Percentiles rank a stretch among this genome's conserved stretches.
Conservation (phyloP, 2,113 vertebrate genomes). For the Rhea americana region DNA sequence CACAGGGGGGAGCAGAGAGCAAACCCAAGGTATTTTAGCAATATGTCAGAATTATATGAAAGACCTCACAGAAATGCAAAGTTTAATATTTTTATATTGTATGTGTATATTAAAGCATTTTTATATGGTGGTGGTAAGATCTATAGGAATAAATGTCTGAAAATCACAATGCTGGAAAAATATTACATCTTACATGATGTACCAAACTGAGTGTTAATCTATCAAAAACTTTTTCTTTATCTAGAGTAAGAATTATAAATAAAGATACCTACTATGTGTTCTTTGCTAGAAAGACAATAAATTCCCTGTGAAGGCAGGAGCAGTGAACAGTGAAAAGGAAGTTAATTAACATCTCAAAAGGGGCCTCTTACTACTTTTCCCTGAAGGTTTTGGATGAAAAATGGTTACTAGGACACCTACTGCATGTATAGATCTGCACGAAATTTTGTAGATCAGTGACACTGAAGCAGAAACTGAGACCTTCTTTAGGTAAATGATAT, state of each 20-base stretch:
- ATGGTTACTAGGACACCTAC: constrained; percentile 59
- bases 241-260: background rate
- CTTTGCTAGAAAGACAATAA: constrained; percentile 17
- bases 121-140: background rate
- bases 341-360: constrained; percentile 69
- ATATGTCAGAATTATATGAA: background rate
- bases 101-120: background rate
- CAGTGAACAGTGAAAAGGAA: constrained; percentile 62
- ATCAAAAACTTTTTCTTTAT: background rate
- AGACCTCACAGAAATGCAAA: background rate
- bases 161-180: background rate
- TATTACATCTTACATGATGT: background rate
- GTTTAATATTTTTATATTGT: background rate
- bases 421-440: constrained; percentile 36
- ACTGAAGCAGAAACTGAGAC: background rate
- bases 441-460: background rate
- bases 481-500: background rate
- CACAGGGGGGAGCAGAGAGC: background rate
- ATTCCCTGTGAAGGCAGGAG: constrained; percentile 38
- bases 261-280: background rate
- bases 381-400: constrained; percentile 29
- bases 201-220: background rate
- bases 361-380: constrained; percentile 28
- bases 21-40: background rate
- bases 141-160: background rate